Conservation (phyloP, 2,113 vertebrate species). For the Cricetomys ansorgei region DNA sequence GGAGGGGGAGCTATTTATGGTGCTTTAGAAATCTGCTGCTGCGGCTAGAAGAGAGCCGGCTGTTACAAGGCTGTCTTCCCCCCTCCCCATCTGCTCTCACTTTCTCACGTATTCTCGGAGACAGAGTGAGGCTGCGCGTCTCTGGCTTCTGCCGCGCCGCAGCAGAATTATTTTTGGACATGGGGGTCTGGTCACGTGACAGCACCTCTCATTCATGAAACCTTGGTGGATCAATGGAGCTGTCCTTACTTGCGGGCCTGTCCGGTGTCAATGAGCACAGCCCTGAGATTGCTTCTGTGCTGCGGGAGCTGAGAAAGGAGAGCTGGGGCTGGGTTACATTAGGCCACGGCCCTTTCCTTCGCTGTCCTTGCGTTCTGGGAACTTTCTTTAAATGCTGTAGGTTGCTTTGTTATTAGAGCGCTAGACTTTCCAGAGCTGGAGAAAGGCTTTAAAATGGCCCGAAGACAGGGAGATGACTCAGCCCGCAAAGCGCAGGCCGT, state of each 20-base stretch:
- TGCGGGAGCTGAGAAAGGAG: not conserved
- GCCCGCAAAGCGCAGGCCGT: not conserved
- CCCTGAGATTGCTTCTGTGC: not conserved
- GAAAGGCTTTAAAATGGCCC: not conserved
- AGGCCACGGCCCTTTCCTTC: not conserved
- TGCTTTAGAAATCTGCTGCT: constrained; percentile 60
- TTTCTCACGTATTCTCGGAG: not conserved
- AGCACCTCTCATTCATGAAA: constrained; percentile 52
- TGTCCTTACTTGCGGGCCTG: not conserved
- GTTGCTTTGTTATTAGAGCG: not conserved
- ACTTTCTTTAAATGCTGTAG: not conserved
- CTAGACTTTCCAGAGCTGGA: not conserved
- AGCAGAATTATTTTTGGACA: constrained; percentile 55
- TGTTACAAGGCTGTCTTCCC: constrained; percentile 69
- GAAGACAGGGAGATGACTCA: not conserved
- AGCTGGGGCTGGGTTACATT: not conserved
- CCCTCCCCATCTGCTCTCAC: not conserved
- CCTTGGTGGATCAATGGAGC: not conserved
- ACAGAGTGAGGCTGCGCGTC: not conserved
- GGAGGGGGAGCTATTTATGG: constrained; percentile 84
- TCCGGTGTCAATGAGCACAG: not conserved
- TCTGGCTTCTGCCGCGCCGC: not conserved
- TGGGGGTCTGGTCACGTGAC: not conserved
- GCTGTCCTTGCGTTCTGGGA: not conserved
- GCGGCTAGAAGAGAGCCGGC: constrained; percentile 48